Conservation (phyloP, 2,888 invertebrate genomes). For the Protonemura montana region DNA sequence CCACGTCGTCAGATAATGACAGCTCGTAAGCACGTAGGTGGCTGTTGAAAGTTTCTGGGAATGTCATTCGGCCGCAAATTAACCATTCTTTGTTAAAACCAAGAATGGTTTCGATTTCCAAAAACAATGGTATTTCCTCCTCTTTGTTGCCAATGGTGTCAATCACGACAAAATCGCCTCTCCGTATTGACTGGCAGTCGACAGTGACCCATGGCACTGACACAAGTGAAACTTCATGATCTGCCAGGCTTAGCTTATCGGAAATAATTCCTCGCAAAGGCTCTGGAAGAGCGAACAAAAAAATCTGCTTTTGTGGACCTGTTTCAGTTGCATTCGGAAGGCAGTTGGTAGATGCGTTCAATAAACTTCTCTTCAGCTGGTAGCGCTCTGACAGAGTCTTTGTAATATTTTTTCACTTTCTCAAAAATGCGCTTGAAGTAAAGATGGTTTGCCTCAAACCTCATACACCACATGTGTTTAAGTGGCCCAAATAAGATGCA, state of each 20-base stretch:
- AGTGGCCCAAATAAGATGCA: conserved; percentile 2
- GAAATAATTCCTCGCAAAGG: background rate
- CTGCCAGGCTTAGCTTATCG: background rate
- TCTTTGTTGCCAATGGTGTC: background rate
- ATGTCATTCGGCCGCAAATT: conserved; percentile 2
- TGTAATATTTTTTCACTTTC: background rate
- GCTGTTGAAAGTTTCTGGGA: conserved; percentile 7
- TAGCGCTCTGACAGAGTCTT: conserved; percentile 7
- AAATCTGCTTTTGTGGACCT: background rate
- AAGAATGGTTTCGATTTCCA: conserved; percentile 7
- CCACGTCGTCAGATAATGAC: background rate
- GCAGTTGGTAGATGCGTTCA: background rate
- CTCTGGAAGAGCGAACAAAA: background rate
- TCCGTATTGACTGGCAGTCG: conserved; percentile 7
- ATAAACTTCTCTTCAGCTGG: background rate
- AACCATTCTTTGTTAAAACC: background rate
- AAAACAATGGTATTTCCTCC: conserved; percentile 7
- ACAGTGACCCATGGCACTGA: background rate
- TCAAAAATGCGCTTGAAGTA: background rate
- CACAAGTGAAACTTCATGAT: background rate
- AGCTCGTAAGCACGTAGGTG: conserved; percentile 2
- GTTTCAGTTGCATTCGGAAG: background rate
- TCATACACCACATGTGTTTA: background rate
- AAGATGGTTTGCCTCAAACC: background rate
- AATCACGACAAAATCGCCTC: background rate